These are phyloP conservation scores for Meandrusa payeni DNA, from an alignment of 2,888 invertebrate genomes.

Conservation along the genomic window DNA sequence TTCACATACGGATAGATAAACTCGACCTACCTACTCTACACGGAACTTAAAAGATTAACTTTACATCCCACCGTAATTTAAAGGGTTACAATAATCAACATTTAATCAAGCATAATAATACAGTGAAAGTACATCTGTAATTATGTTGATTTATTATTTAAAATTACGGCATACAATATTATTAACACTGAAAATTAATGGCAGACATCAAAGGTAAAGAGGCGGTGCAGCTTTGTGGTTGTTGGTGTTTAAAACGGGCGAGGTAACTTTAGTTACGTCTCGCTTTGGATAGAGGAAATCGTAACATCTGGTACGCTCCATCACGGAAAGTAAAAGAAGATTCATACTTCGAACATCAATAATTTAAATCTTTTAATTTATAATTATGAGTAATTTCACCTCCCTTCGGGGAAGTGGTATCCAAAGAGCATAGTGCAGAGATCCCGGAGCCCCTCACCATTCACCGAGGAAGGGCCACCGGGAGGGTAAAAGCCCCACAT, in stretches of 20 bases:
- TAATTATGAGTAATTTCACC: no score
- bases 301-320: constrained; percentile 61
- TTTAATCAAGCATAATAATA: constrained; percentile 9
- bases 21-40: no score
- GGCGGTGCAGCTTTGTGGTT: constrained; percentile 7
- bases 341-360: constrained; percentile 39
- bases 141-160: constrained; percentile 13
- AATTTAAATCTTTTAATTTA: no score
- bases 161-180: constrained; percentile 5
- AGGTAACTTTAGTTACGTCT: no score
- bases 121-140: not conserved
- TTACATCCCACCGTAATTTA: constrained; percentile 4
- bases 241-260: constrained; percentile 1
- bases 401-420: no score
- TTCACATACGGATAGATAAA: no score
- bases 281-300: no score
- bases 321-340: constrained; percentile 39
- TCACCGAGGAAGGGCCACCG: no score
- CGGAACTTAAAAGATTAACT: no score
- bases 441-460: no score
- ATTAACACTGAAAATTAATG: constrained; percentile 9
- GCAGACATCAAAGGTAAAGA: constrained; percentile 10
- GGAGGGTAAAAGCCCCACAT: no score
- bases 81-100: not conserved
- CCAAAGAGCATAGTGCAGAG: no score